Conservation (phyloP, 2,113 vertebrate genomes). For the Bothrops jararaca region DNA sequence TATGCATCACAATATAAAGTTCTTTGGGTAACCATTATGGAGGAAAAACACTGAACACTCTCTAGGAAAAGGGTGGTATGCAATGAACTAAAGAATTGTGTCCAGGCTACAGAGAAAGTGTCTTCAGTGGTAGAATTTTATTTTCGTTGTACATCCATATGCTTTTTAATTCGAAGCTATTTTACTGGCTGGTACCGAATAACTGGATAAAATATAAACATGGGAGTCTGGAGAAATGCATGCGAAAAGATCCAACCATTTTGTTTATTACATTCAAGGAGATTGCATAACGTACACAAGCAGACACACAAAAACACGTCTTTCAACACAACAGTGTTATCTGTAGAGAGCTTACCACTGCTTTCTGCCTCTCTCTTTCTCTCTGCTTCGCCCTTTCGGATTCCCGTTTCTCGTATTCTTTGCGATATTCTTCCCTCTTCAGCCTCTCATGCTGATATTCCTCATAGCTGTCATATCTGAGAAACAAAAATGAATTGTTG, state of each 20-base stretch:
- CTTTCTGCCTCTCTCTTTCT: conserved; percentile 89
- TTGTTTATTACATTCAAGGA: conserved; percentile 26
- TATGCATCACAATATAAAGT: too few species aligned
- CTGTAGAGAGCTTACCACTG: conserved; percentile 84
- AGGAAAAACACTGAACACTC: too few species aligned
- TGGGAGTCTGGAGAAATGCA: conserved; percentile 5
- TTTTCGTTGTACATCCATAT: not conserved
- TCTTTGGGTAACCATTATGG: too few species aligned
- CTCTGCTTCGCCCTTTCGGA: conserved; percentile 91
- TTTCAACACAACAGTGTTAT: conserved; percentile 48
- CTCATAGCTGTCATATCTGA: conserved; percentile 96
- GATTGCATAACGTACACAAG: not conserved
- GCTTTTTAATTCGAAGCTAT: conserved; percentile 14
- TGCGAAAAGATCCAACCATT: accelerated
- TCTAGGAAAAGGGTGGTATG: too few species aligned
- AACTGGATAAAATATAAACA: conserved; percentile 25
- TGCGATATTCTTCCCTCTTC: conserved; percentile 91
- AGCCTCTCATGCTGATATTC: conserved; percentile 94
- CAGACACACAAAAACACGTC: not conserved
- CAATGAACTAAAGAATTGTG: not conserved
- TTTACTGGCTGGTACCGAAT: conserved; percentile 5
- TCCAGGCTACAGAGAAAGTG: not conserved
- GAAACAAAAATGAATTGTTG: conserved; percentile 70
- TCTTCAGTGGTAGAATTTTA: conserved; percentile 7
- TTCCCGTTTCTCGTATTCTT: conserved; percentile 91